phyloP scores from a whole-genome alignment of 2,888 invertebrate genomes.

The Eurytoma adleriae region DNA sequence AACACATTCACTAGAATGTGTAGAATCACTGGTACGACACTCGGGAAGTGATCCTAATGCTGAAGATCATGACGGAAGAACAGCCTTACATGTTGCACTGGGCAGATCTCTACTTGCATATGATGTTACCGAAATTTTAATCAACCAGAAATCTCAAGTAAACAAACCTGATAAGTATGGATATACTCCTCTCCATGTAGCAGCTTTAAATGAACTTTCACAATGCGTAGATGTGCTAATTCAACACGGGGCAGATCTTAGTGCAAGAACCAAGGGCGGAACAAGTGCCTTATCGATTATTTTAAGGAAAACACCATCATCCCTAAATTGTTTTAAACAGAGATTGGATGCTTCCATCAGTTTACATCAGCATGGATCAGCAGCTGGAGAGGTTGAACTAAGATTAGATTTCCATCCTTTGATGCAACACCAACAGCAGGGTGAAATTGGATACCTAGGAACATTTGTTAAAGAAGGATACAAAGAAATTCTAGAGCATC shows the following conservation, averaged over 20 bases:
- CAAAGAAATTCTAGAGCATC: slow-evolving; percentile 90
- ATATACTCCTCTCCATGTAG: slow-evolving; percentile 90
- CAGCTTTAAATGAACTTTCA: slow-evolving; percentile 89
- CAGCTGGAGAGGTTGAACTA: slow-evolving; percentile 88
- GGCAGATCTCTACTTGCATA: slow-evolving; percentile 89
- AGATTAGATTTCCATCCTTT: slow-evolving; percentile 90
- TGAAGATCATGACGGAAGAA: slow-evolving; percentile 88
- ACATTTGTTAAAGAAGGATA: slow-evolving; percentile 93
- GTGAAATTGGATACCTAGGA: slow-evolving; percentile 91
- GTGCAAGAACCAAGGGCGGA: slow-evolving; percentile 90
- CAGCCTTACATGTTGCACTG: slow-evolving; percentile 89
- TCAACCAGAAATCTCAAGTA: slow-evolving; percentile 88
- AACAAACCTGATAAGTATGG: slow-evolving; percentile 91
- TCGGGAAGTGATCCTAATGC: slow-evolving; percentile 88
- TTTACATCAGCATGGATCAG: slow-evolving; percentile 85
- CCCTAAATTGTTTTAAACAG: slow-evolving; percentile 88
- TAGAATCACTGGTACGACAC: slow-evolving; percentile 85
- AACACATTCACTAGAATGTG: slow-evolving; percentile 88
- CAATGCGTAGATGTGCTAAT: slow-evolving; percentile 91
- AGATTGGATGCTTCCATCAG: slow-evolving; percentile 89
- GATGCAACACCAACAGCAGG: slow-evolving; percentile 88
- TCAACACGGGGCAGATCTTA: slow-evolving; percentile 92
- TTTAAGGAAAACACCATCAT: slow-evolving; percentile 90
- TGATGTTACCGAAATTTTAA: slow-evolving; percentile 87
- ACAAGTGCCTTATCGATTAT: slow-evolving; percentile 91